A percentile compares a stretch with the other conserved stretches of the same genome.
Evolutionary conservation across 2,888 invertebrate species (phyloP).

Genomic region (Orchesella flavescens): DNA sequence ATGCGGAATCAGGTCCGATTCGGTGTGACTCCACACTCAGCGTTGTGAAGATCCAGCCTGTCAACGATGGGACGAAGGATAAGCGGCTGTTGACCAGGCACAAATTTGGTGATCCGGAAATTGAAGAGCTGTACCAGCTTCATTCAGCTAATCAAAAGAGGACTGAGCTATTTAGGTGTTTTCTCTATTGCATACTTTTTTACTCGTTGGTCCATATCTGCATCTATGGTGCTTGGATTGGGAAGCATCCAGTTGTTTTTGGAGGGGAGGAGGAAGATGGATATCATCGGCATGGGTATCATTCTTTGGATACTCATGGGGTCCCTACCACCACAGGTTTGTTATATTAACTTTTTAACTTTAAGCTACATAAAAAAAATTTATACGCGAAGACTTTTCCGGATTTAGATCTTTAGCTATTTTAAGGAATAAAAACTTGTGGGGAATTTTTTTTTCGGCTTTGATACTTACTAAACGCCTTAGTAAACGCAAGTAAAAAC

Average conservation of each 20-base stretch:
- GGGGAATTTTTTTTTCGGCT: too few species aligned
- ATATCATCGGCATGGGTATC: constrained; percentile 9
- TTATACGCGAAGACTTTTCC: too few species aligned
- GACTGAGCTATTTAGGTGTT: constrained; percentile 71
- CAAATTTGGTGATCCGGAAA: constrained; percentile 72
- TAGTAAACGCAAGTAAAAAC: too few species aligned
- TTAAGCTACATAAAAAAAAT: too few species aligned
- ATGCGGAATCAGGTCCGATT: constrained; percentile 68
- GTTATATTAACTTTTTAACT: neutral
- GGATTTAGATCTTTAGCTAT: too few species aligned
- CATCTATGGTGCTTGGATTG: constrained; percentile 54
- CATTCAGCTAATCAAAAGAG: constrained; percentile 71
- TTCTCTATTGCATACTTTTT: constrained; percentile 71
- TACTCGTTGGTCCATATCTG: constrained; percentile 68
- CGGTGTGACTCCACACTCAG: constrained; percentile 72
- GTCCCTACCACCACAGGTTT: constrained; percentile 37
- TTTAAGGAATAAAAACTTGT: too few species aligned
- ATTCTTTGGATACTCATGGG: neutral
- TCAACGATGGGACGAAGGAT: constrained; percentile 63
- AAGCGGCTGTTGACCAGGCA: constrained; percentile 66
- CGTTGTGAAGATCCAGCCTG: constrained; percentile 71
- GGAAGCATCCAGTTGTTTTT: constrained; percentile 43
- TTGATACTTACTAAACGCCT: too few species aligned
- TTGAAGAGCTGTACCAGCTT: constrained; percentile 71
- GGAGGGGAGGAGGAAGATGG: constrained; percentile 21